Evolutionary conservation across 1,140 invertebrate species (phyloP), one percentile per base, ranked within the genome.

Genomic region (Pseudomyrmex concolor): DNA sequence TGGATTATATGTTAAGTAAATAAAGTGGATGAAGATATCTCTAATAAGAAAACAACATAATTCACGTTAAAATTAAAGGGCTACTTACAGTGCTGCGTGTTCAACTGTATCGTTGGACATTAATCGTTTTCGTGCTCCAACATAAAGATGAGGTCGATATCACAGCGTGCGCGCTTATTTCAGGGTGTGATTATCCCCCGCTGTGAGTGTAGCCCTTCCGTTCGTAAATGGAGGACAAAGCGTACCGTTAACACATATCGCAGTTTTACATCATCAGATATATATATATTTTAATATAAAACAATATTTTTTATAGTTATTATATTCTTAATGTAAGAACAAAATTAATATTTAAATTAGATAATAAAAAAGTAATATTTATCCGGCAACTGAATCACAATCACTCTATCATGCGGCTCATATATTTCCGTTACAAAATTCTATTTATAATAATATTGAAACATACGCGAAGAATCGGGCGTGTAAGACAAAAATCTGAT

Each of bases 141-240:
- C 1, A 64, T 45, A 64, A 76, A 64, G 73, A 76, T 76, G 25
- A 64, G 66, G 73, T 76, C 48, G 73, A 76, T 76, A 76, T 76
- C 60, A 48, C 9, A 34, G 60, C 60, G 60, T 51, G 59, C 60
- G n/a, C 54, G 73, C 64, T 76, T 76, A 76, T 66, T 76, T 76
- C 73, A 55, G 25, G 15, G 48, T 76, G 34, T 34, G 34, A 34
- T 34, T 34, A 64, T 76, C 48, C 59, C 25, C n/a, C 60, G 17
- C 48, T 7, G 60, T 48, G 25, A 43, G 50, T 13, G 48, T 63
- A 17, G 43, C 60, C 60, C 48, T 76, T 64, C 60, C 48, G 22
- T 2, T 76, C n/a, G 12, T 64, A 64, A 34, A 64, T 76, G 25
- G 60, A 76, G 60, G 48, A 76, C 73, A 64, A 62, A 74, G 48